Conservation (phyloP, 2,113 vertebrate species). For the Oreotrochilus melanogaster region DNA sequence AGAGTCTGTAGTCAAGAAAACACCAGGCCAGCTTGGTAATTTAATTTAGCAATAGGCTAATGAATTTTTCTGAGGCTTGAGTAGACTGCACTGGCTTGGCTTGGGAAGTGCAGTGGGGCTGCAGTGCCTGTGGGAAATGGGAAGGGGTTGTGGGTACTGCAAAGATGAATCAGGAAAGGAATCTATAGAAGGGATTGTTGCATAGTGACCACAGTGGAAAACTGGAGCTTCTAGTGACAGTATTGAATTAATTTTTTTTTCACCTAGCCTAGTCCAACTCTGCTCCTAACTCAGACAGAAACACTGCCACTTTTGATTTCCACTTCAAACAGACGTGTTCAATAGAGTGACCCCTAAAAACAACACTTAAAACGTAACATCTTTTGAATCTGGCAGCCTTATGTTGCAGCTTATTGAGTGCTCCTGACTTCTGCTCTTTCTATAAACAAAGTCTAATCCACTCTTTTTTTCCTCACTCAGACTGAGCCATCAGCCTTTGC, state of each 20-base stretch:
- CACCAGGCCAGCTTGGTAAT: neutral
- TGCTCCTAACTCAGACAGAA: neutral
- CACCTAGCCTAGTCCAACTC: neutral
- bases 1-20: neutral
- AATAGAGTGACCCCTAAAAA: too few species aligned
- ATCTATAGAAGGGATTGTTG: neutral
- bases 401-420: accelerated
- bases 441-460: neutral
- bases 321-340: too few species aligned
- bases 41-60: neutral
- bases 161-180: neutral
- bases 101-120: neutral
- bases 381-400: neutral
- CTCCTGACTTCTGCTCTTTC: neutral
- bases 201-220: neutral
- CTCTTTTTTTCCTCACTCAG: slow-evolving; percentile 27
- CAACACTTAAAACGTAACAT: accelerated
- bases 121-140: neutral
- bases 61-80: neutral
- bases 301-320: neutral
- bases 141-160: too few species aligned
- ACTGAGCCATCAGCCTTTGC: slow-evolving; percentile 76
- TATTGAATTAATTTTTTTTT: neutral
- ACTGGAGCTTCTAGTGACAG: neutral
- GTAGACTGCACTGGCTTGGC: neutral